Evolutionary conservation across 1,140 invertebrate genomes (phyloP).

Genomic region (Dreissena rostriformis): DNA sequence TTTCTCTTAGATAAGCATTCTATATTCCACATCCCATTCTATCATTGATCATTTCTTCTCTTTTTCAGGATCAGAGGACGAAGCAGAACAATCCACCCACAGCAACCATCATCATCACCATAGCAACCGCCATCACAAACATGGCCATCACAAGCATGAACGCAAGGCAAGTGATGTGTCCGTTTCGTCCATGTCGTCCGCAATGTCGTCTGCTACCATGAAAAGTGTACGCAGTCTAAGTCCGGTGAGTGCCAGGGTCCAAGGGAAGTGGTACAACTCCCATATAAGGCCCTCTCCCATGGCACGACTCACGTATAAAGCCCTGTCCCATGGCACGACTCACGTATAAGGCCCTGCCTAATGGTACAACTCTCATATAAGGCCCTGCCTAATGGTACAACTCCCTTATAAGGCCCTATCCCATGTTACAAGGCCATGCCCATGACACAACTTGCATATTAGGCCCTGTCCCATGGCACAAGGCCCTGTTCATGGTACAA

Average conservation of each 20-base stretch:
- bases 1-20: background rate
- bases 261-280: background rate
- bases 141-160: background rate
- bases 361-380: no score
- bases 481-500: no score
- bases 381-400: no score
- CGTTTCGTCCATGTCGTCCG: background rate
- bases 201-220: slow-evolving; percentile 4
- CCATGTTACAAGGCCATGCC: no score
- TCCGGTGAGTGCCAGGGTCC: slow-evolving; percentile 4
- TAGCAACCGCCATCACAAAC: background rate
- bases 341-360: no score
- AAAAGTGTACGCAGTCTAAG: slow-evolving; percentile 27
- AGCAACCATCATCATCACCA: slow-evolving; percentile 25
- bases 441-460: no score
- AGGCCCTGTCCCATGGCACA: no score
- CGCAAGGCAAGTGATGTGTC: slow-evolving; percentile 41
- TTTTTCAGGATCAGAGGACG: slow-evolving; percentile 42
- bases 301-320: no score
- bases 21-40: background rate
- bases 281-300: no score
- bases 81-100: slow-evolving; percentile 18
- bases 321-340: no score
- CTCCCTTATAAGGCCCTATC: no score
- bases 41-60: background rate